Evolutionary conservation across 2,888 invertebrate genomes (phyloP).

Genomic region (Patella ulyssiponensis): DNA sequence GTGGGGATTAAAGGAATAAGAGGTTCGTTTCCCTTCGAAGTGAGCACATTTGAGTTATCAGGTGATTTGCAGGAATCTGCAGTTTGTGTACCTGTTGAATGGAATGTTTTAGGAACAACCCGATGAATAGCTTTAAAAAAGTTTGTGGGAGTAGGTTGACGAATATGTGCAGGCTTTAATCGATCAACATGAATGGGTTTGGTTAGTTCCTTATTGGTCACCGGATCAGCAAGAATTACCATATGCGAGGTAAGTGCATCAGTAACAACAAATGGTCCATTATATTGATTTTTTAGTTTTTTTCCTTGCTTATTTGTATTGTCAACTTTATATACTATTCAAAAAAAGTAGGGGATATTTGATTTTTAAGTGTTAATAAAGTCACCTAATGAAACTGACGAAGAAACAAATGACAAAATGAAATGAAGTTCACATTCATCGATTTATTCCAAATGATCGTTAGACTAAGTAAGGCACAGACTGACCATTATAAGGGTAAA

Average conservation of each 20-base stretch:
- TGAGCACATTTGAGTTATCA: not conserved
- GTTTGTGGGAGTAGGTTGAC: not conserved
- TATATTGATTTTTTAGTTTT: slow-evolving; percentile 9
- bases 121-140: not conserved
- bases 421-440: too few relatives aligned
- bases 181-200: slow-evolving; percentile 13
- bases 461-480: too few relatives aligned
- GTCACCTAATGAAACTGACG: too few relatives aligned
- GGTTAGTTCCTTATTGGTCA: not conserved
- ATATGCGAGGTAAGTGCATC: not conserved
- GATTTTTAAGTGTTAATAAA: too few relatives aligned
- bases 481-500: too few relatives aligned
- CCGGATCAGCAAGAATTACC: not conserved
- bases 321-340: too few relatives aligned
- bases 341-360: too few relatives aligned
- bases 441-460: too few relatives aligned
- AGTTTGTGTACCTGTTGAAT: not conserved
- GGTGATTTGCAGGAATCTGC: not conserved
- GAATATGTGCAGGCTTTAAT: slow-evolving; percentile 15
- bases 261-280: slow-evolving; percentile 9
- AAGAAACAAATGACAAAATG: too few relatives aligned
- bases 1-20: too few relatives aligned
- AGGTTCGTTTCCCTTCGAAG: too few relatives aligned
- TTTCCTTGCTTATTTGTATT: slow-evolving; percentile 3
- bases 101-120: not conserved